Evolutionary conservation across 2,888 invertebrate species (phyloP).

Genomic region (Trichogramma evanescens): DNA sequence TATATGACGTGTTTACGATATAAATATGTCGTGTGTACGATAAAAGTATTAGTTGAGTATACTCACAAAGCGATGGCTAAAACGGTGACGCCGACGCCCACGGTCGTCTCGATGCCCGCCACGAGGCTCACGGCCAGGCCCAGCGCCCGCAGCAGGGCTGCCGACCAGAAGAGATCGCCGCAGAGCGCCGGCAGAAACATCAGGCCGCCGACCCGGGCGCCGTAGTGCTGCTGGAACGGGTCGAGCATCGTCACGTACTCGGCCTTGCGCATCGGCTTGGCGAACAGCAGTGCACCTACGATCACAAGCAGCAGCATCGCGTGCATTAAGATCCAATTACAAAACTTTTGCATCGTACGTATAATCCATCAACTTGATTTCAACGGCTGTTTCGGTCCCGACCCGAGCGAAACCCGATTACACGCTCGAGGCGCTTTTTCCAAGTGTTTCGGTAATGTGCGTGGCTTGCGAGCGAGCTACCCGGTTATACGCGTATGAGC

Average conservation of each 20-base stretch:
- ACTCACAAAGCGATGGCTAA: conserved; percentile 39
- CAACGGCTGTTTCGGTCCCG: not conserved
- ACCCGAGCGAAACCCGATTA: not conserved
- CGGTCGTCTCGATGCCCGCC: conserved; percentile 37
- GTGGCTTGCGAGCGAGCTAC: no score
- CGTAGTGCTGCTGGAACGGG: conserved; percentile 64
- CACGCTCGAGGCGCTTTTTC: not conserved
- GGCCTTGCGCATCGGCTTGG: conserved; percentile 61
- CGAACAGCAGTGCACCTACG: conserved; percentile 61
- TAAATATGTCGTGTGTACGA: not conserved
- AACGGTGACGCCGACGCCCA: conserved; percentile 40
- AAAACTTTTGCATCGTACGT: no score
- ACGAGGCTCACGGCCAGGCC: conserved; percentile 48
- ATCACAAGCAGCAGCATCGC: not conserved
- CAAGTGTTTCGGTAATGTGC: no score
- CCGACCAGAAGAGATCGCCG: conserved; percentile 67
- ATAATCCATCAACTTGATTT: no score
- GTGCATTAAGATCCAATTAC: not conserved
- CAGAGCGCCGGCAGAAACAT: conserved; percentile 61
- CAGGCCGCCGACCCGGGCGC: conserved; percentile 61
- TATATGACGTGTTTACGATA: not conserved
- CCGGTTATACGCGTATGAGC: no score
- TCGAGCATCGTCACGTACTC: conserved; percentile 68
- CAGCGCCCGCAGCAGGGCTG: conserved; percentile 60
- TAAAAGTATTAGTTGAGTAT: not conserved